phyloP scores from a whole-genome alignment of 2,888 invertebrate species.

The Diplazon laetatorius region DNA sequence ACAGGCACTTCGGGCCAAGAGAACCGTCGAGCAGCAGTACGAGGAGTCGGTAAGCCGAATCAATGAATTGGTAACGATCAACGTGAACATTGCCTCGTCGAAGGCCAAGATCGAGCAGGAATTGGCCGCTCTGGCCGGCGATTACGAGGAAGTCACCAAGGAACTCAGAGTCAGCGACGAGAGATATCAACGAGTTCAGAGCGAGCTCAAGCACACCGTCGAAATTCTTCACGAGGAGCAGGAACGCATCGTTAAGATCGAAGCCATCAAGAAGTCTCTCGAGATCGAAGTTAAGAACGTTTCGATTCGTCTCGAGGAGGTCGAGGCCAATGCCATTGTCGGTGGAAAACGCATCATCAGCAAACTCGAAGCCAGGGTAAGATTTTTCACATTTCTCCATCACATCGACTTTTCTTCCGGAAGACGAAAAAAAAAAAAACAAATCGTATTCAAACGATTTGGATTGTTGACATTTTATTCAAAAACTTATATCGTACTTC shows the following conservation, averaged over 20 bases:
- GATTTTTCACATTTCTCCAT: slow-evolving; percentile 63
- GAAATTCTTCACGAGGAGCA: slow-evolving; percentile 97
- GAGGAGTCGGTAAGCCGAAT: slow-evolving; percentile 96
- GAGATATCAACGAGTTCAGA: slow-evolving; percentile 95
- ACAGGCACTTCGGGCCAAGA: slow-evolving; percentile 95
- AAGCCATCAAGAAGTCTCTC: slow-evolving; percentile 98
- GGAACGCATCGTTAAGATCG: slow-evolving; percentile 98
- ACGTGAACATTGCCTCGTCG: slow-evolving; percentile 96
- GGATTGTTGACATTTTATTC: no score
- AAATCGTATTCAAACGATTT: no score
- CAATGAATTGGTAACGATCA: slow-evolving; percentile 96
- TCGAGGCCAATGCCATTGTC: slow-evolving; percentile 98
- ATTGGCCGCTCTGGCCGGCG: slow-evolving; percentile 93
- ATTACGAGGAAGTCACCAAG: slow-evolving; percentile 99
- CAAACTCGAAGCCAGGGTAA: slow-evolving; percentile 94
- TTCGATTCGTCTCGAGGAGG: slow-evolving; percentile 96
- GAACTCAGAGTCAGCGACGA: slow-evolving; percentile 97
- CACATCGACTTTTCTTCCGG: neutral
- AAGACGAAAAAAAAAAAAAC: no score
- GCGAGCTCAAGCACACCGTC: slow-evolving; percentile 96
- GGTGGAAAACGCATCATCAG: slow-evolving; percentile 98
- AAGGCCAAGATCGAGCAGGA: slow-evolving; percentile 98
- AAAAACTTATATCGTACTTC: no score
- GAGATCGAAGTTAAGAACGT: slow-evolving; percentile 99
- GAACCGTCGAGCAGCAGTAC: slow-evolving; percentile 93